Evolutionary conservation across 2,797 vertebrate genomes (phyloP).

Genomic region (Typhlichthys subterraneus): DNA sequence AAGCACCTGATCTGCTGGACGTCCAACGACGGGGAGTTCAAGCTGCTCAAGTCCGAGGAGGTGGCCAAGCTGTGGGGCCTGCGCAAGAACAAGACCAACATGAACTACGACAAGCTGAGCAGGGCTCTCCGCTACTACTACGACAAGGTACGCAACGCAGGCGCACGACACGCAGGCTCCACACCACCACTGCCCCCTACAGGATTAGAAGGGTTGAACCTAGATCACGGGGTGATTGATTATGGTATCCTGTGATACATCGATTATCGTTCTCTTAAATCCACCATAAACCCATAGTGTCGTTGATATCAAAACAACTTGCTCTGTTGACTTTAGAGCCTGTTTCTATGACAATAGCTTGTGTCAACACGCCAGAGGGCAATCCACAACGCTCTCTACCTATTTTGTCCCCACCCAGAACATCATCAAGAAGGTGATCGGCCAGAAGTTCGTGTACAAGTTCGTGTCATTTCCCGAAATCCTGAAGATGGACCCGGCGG

Average conservation of each 20-base stretch:
- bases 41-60: constrained; percentile 95
- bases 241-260: too few species aligned
- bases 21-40: constrained; percentile 95
- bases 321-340: too few species aligned
- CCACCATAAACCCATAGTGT: too few species aligned
- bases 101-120: constrained; percentile 99
- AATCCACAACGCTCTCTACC: not conserved
- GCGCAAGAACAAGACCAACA: constrained; percentile 98
- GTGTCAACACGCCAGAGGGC: too few species aligned
- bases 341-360: too few species aligned
- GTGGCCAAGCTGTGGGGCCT: constrained; percentile 98
- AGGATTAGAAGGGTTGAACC: too few species aligned
- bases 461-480: constrained; percentile 96
- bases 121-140: constrained; percentile 97
- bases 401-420: constrained; percentile 76
- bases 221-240: too few species aligned
- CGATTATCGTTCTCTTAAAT: too few species aligned
- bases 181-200: too few species aligned
- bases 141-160: constrained; percentile 83
- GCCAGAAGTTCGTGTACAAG: constrained; percentile 94
- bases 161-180: not conserved
- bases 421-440: constrained; percentile 83
- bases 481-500: constrained; percentile 91
- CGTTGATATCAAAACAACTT: too few species aligned
- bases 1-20: constrained; percentile 98